Evolutionary conservation across 2,797 vertebrate species (phyloP), one percentile per base, ranked within the genome.

Genomic region (Sphaeramia orbicularis): DNA sequence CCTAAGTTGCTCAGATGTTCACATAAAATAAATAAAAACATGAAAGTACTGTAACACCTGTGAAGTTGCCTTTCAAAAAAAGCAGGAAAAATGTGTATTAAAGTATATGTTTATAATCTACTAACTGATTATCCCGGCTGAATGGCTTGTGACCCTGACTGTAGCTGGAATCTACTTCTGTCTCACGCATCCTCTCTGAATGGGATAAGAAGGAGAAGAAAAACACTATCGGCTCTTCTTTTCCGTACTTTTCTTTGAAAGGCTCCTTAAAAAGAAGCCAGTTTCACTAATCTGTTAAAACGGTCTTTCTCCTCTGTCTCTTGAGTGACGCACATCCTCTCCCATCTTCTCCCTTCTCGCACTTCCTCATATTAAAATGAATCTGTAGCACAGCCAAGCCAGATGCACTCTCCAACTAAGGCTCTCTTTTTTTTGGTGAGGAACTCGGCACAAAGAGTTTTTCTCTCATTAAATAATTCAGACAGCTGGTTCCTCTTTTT

Each of bases 321-420:
- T 68, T 52, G 74, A 83, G 78, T 87, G 83, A 88, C 61, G 76
- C 79, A 87, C 82, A 79, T 81, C 88, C 78, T 83, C 19, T 65
- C 71, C 67, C 50, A 56, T 52, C 52, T 71, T 70, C 65, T 65
- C 74, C 43, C 42, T 12, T 16, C 58, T 72, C 77, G 72, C 73
- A 81, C 79, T 85, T 87, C 80, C 82, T 86, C 69, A 74, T 72
- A 85, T 82, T 75, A 81, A 88, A 86, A 89, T 52, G 61, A 78
- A 82, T 85, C 77, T 89, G 84, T 70, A 60, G 51, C 84, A 48
- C 65, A 74, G 86, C 86, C 90, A 91, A 88, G 74, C 74, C 89
- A 87, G 90, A 92, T 89, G 84, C 80, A 74, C 79, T 79, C 83
- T 85, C 80, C 73, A 82, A 24, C 78, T 16, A 24, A 50, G 41